Evolutionary conservation across 2,888 invertebrate species (phyloP).

Genomic region (Silvanus unidentatus): DNA sequence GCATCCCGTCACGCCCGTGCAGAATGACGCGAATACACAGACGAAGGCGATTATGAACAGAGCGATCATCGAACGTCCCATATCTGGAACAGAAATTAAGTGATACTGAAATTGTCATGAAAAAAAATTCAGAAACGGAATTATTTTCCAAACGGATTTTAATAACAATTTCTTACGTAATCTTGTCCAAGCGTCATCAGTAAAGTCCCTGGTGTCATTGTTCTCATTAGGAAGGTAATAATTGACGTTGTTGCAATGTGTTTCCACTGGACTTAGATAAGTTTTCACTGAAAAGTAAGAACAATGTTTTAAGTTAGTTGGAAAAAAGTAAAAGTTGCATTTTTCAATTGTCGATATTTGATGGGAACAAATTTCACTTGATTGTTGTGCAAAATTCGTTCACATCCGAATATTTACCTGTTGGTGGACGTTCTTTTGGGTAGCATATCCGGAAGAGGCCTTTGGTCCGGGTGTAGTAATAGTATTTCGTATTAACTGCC

Average conservation of each 20-base stretch:
- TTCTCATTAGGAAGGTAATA: constrained; percentile 89
- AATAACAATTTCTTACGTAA: constrained; percentile 52
- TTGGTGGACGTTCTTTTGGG: constrained; percentile 83
- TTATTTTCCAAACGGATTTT: no score
- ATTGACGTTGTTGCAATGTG: constrained; percentile 90
- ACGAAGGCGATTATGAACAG: constrained; percentile 90
- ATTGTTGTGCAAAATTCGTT: no score
- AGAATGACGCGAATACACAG: constrained; percentile 87
- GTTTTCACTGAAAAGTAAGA: constrained; percentile 65
- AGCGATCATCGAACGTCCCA: constrained; percentile 90
- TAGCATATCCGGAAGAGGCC: constrained; percentile 93
- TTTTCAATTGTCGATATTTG: no score
- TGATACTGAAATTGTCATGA: no score
- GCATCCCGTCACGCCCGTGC: constrained; percentile 94
- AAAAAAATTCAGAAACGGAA: no score
- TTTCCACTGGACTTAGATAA: constrained; percentile 87
- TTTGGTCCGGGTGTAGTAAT: constrained; percentile 86
- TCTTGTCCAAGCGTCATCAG: constrained; percentile 79
- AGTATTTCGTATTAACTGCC: constrained; percentile 78
- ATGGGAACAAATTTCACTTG: background rate
- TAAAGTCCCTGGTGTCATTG: constrained; percentile 71
- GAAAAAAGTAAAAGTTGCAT: no score
- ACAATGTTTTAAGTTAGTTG: no score
- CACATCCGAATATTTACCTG: constrained; percentile 53
- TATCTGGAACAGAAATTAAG: no score